phyloP scores from a whole-genome alignment of 2,888 invertebrate genomes.

The Osmoderma eremita region DNA sequence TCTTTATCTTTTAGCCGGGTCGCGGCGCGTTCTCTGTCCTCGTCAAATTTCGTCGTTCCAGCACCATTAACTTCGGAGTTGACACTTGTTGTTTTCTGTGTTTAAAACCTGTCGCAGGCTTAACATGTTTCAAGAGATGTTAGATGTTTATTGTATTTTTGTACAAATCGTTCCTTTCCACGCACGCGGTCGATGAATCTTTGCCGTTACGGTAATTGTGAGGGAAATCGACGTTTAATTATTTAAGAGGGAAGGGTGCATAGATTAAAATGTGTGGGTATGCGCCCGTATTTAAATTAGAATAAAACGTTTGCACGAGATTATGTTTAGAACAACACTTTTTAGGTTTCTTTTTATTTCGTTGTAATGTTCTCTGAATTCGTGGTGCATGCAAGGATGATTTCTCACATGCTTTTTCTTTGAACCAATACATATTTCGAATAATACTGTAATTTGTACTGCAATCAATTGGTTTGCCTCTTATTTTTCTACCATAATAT shows the following conservation, averaged over 20 bases:
- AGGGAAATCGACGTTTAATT: conserved; percentile 26
- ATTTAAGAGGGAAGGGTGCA: neutral
- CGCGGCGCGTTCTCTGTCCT: conserved; percentile 46
- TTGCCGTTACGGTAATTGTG: conserved; percentile 15
- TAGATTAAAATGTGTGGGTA: neutral
- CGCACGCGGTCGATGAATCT: conserved; percentile 37
- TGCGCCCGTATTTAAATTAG: neutral
- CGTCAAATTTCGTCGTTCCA: conserved; percentile 54
- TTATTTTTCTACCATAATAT: too few relatives aligned
- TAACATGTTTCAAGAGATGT: conserved; percentile 42
- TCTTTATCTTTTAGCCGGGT: conserved; percentile 43
- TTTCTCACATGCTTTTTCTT: too few relatives aligned
- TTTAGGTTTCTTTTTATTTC: too few relatives aligned
- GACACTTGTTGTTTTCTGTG: conserved; percentile 59
- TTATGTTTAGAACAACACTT: too few relatives aligned
- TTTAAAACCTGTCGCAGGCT: conserved; percentile 50
- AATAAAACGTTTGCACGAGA: neutral
- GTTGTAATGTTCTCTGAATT: too few relatives aligned
- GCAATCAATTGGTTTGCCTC: too few relatives aligned
- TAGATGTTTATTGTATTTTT: conserved; percentile 41
- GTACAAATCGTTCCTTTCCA: conserved; percentile 38
- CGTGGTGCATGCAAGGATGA: too few relatives aligned
- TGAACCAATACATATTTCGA: too few relatives aligned
- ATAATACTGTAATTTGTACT: too few relatives aligned
- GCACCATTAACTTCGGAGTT: conserved; percentile 58